Conservation (phyloP, 2,113 vertebrate genomes). For the Rhea americana region DNA sequence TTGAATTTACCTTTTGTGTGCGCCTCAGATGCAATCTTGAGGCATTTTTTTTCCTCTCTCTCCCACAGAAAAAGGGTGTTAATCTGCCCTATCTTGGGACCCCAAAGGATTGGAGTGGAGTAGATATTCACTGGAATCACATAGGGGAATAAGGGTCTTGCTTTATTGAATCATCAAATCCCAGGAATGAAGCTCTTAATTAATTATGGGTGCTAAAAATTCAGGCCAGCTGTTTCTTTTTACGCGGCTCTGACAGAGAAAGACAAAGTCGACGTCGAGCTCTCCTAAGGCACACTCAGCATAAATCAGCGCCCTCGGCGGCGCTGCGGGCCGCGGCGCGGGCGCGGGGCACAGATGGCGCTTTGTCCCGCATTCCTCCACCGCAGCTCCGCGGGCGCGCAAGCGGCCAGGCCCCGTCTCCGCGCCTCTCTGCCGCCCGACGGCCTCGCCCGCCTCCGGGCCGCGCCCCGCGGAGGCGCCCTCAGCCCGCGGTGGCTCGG, state of each 20-base stretch:
- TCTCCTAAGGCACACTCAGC: slow-evolving; percentile 62
- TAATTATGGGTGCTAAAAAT: slow-evolving; percentile 87
- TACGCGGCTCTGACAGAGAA: slow-evolving; percentile 67
- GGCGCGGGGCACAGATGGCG: slow-evolving; percentile 69
- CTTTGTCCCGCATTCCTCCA: slow-evolving; percentile 68
- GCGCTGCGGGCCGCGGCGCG: slow-evolving; percentile 57
- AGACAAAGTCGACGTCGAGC: slow-evolving; percentile 65
- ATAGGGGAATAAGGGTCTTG: slow-evolving; percentile 75
- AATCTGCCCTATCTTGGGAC: slow-evolving; percentile 69
- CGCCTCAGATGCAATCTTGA: slow-evolving; percentile 67
- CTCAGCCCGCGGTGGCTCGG: background rate
- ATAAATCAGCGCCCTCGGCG: slow-evolving; percentile 63
- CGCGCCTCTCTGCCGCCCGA: too few relatives aligned
- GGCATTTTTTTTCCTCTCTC: slow-evolving; percentile 66
- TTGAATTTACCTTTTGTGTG: slow-evolving; percentile 69
- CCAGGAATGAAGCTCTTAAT: slow-evolving; percentile 82
- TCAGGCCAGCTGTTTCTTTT: slow-evolving; percentile 83
- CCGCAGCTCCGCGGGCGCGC: slow-evolving; percentile 25
- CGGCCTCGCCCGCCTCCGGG: background rate
- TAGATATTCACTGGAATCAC: slow-evolving; percentile 74
- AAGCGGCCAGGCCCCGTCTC: background rate
- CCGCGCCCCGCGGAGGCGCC: background rate
- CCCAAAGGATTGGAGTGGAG: slow-evolving; percentile 73
- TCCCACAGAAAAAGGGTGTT: slow-evolving; percentile 66
- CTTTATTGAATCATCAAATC: slow-evolving; percentile 87